Percentiles rank a stretch among this genome's conserved stretches.
phyloP scores from a whole-genome alignment of 2,888 invertebrate genomes.

The Cylindroiulus punctatus region DNA sequence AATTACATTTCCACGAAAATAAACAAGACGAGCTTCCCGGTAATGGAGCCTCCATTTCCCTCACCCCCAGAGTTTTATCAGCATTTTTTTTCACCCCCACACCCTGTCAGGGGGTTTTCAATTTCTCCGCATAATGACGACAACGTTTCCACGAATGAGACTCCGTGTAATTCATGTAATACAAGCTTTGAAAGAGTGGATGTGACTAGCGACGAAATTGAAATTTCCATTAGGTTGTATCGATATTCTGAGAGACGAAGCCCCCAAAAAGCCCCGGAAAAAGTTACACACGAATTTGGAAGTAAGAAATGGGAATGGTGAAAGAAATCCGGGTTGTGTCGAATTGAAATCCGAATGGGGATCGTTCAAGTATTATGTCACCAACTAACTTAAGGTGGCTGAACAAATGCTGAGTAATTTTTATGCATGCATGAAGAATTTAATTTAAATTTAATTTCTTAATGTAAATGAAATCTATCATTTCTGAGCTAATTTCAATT shows the following conservation, averaged over 20 bases:
- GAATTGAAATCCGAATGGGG: too few relatives aligned
- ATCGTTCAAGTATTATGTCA: too few relatives aligned
- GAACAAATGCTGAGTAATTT: too few relatives aligned
- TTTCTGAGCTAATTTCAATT: too few relatives aligned
- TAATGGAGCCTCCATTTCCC: background rate
- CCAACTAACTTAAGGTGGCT: too few relatives aligned
- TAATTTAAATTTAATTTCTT: too few relatives aligned
- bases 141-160: background rate
- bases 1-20: background rate
- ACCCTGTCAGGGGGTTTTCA: background rate
- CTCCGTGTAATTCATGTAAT: background rate
- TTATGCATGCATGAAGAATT: too few relatives aligned
- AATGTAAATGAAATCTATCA: too few relatives aligned
- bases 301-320: too few relatives aligned
- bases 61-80: background rate
- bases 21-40: background rate
- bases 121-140: background rate
- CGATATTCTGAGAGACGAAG: background rate
- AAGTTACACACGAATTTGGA: too few relatives aligned
- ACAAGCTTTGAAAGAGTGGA: constrained; percentile 5
- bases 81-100: background rate
- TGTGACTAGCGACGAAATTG: background rate
- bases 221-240: background rate
- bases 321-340: too few relatives aligned
- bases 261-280: background rate